These are phyloP conservation scores for Myathropa florea DNA, from an alignment of 2,888 invertebrate species.

Conservation along the genomic window DNA sequence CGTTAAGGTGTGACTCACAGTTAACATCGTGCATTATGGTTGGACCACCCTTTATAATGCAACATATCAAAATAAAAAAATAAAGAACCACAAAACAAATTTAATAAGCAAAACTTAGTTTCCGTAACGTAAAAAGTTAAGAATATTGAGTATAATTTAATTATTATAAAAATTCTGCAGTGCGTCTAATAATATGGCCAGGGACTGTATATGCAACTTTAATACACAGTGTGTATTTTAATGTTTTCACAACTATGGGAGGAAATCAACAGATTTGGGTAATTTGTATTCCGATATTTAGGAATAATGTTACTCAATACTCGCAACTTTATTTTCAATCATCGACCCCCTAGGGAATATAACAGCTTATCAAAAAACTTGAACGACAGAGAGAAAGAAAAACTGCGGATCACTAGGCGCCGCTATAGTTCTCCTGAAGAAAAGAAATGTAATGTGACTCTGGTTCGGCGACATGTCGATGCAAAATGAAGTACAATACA, in stretches of 20 bases:
- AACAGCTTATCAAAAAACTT: background rate
- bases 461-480: slow-evolving; percentile 15
- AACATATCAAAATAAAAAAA: no score
- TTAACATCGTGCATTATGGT: no score
- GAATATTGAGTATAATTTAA: no score
- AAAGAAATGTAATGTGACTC: slow-evolving; percentile 13
- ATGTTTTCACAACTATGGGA: background rate
- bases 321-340: background rate
- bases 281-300: background rate
- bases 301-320: background rate
- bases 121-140: no score
- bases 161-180: no score
- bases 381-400: background rate
- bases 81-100: no score
- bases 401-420: slow-evolving; percentile 3
- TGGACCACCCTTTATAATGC: no score
- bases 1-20: no score
- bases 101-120: no score
- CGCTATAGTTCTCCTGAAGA: background rate
- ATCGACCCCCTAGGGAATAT: background rate
- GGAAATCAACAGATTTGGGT: background rate
- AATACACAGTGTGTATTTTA: background rate
- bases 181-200: no score
- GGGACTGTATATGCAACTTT: no score
- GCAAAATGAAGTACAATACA: background rate